Percentiles rank a stretch among this genome's conserved stretches.
Evolutionary conservation across 2,888 invertebrate genomes (phyloP).

Genomic region (Thymelicus lineola): DNA sequence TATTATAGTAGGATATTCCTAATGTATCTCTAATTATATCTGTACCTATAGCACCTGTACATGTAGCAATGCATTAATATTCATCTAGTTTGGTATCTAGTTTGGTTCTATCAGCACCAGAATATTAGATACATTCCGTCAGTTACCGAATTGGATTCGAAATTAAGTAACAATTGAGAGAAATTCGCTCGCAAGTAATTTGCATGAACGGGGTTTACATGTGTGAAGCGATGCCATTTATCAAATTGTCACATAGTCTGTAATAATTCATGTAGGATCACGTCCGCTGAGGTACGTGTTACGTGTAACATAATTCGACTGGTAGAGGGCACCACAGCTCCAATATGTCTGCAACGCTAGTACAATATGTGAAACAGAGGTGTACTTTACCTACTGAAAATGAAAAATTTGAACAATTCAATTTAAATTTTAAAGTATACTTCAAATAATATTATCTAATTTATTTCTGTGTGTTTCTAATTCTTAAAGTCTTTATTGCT

Average conservation of each 20-base stretch:
- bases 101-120: slow-evolving; percentile 8
- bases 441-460: too few relatives aligned
- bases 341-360: slow-evolving; percentile 12
- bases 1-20: too few relatives aligned
- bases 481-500: too few relatives aligned
- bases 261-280: slow-evolving; percentile 39
- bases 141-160: slow-evolving; percentile 15
- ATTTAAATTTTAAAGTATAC: too few relatives aligned
- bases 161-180: slow-evolving; percentile 19
- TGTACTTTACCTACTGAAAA: not conserved
- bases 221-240: slow-evolving; percentile 36
- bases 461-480: too few relatives aligned
- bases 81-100: slow-evolving; percentile 8
- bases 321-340: slow-evolving; percentile 21
- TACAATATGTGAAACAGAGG: slow-evolving; percentile 8
- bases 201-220: slow-evolving; percentile 34
- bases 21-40: too few relatives aligned
- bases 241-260: slow-evolving; percentile 40
- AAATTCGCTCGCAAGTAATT: slow-evolving; percentile 26
- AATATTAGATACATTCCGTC: slow-evolving; percentile 12
- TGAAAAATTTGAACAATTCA: not conserved
- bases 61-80: not conserved
- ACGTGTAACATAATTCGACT: slow-evolving; percentile 39
- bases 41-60: too few relatives aligned
- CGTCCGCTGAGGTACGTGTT: slow-evolving; percentile 35